Evolutionary conservation across 2,797 vertebrate species (phyloP), one percentile per base, ranked within the genome.

Genomic region (Perodicticus potto): DNA sequence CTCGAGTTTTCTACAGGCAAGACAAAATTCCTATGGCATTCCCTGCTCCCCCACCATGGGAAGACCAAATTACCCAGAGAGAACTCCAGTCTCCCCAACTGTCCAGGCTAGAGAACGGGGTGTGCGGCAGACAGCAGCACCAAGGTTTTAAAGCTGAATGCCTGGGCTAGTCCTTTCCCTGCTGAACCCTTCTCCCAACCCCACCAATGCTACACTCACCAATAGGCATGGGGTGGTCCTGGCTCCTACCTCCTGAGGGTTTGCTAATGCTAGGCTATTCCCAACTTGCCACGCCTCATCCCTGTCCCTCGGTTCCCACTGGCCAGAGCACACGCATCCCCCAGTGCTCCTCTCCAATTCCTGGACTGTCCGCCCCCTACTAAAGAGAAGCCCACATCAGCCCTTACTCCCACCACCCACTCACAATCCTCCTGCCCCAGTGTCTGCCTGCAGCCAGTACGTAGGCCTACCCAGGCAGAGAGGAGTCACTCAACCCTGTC

Each of bases 151-250:
- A 0, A 59, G 77, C 55, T 81, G 7, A 45, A 22, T 6, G 43
- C 89, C 74, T 1, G 1, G 32, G 63, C 25, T 81, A 13, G 17
- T 25, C 7, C 7, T 10, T 2, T 40, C 81, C 5, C 5, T 0
- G 7, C 22, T 1, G 9, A 0, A 11, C 6, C 55, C 40, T 53
- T 53, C 70, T 20, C 40, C 12, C 3, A 9, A 57, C 43, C 22
- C 53, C 45, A 34, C 29, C 11, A n/a, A 45, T 0, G 11, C 45
- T 23, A 25, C 8, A 32, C 70, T 61, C 27, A 4, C 14, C 14
- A 4, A 34, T 0, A 0, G 4, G 1, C 63, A 23, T 2, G 20
- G 37, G 17, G 45, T 6, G 9, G 27, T 6, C 34, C 27, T 34
- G 59, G 16, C 59, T n/a, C 73, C 72, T 2, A 7, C 84, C 63